Conservation (phyloP, 37 sponge, comb jelly and placozoan species). For the Oopsacas minuta region DNA sequence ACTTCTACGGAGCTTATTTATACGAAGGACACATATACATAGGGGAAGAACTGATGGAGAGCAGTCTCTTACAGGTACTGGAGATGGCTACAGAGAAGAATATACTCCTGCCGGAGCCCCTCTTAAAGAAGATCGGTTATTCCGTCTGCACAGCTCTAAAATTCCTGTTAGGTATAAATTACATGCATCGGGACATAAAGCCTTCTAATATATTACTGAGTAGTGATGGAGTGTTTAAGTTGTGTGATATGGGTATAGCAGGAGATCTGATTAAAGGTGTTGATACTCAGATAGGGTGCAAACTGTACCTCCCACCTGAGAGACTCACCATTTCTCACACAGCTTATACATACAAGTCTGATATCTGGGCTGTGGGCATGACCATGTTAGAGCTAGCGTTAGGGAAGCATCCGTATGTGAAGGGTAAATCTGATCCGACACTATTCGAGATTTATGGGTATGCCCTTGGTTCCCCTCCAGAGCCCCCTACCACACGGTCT, state of each 20-base stretch:
- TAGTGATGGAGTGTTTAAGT: conserved; percentile 59
- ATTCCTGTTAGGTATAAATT: neutral
- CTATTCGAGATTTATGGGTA: neutral
- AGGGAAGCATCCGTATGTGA: neutral
- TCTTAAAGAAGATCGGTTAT: neutral
- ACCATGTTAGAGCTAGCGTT: neutral
- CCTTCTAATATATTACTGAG: conserved; percentile 82
- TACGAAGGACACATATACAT: conserved; percentile 96
- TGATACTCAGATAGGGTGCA: neutral
- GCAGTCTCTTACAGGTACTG: conserved; percentile 68
- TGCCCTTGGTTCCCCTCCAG: neutral
- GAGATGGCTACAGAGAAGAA: conserved; percentile 34
- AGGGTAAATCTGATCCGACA: neutral
- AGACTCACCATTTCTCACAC: neutral
- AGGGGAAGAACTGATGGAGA: conserved; percentile 86
- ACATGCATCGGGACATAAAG: conserved; percentile 64
- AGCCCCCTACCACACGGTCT: neutral
- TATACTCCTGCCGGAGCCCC: neutral
- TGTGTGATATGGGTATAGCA: conserved; percentile 93
- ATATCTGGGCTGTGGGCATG: neutral
- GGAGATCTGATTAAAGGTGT: conserved; percentile 45
- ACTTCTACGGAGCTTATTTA: conserved; percentile 79
- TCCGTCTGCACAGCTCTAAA: neutral
- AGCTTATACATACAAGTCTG: neutral
- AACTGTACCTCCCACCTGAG: conserved; percentile 2